These are phyloP conservation scores for Arrhopalites spinosus DNA, from an alignment of 2,888 invertebrate species.

Conservation along the genomic window DNA sequence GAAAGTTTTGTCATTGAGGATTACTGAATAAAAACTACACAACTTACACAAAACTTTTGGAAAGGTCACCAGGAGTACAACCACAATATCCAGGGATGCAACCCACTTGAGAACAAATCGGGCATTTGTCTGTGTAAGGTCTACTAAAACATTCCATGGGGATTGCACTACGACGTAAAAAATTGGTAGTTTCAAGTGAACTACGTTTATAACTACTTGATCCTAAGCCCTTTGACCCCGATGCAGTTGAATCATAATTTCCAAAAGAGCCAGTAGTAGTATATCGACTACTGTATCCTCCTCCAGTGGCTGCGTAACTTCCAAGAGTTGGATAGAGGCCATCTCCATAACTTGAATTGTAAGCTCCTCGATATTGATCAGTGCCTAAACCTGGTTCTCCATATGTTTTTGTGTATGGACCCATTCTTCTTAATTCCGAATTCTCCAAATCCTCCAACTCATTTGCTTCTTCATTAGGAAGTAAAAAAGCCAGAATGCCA, in stretches of 20 bases:
- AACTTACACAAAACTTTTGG: no score
- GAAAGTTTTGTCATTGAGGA: no score
- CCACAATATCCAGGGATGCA: constrained; percentile 35
- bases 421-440: background rate
- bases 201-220: background rate
- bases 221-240: background rate
- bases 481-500: constrained; percentile 41
- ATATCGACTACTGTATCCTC: background rate
- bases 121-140: constrained; percentile 26
- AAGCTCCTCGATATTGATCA: background rate
- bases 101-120: constrained; percentile 37
- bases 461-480: constrained; percentile 47
- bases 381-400: background rate
- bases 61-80: no score
- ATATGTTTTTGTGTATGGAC: background rate
- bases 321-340: background rate
- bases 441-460: constrained; percentile 2
- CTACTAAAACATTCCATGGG: background rate
- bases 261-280: background rate
- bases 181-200: background rate
- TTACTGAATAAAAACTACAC: no score
- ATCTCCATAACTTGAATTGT: background rate
- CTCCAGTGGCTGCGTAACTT: background rate
- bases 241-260: background rate
- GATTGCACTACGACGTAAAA: background rate